Percentiles rank a stretch among this genome's conserved stretches.
These are phyloP conservation scores for Archips xylosteana DNA, from an alignment of 2,888 invertebrate species.

Conservation along the genomic window DNA sequence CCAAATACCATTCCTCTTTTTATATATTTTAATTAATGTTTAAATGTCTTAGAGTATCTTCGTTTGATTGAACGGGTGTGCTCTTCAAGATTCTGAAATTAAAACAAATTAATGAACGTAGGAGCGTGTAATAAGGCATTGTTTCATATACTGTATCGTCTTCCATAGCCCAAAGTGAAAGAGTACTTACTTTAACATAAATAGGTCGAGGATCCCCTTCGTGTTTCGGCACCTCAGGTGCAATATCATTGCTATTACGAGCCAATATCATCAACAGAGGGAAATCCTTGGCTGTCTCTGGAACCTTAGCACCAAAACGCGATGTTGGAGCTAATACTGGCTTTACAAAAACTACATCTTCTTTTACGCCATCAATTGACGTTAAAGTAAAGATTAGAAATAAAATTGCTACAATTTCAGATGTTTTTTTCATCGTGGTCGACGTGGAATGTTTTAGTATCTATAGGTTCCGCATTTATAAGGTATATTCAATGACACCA, in stretches of 20 bases:
- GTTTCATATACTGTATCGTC: not conserved
- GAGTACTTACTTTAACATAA: constrained; percentile 70
- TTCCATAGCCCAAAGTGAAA: not conserved
- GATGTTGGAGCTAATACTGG: constrained; percentile 67
- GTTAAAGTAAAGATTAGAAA: constrained; percentile 26
- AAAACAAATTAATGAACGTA: constrained; percentile 1
- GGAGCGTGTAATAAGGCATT: not conserved
- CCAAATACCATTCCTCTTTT: not conserved
- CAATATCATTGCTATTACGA: constrained; percentile 49
- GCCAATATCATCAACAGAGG: constrained; percentile 66
- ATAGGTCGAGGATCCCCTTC: constrained; percentile 56
- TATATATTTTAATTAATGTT: not conserved
- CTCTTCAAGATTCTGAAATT: constrained; percentile 62
- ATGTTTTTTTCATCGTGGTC: constrained; percentile 61
- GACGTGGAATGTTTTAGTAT: constrained; percentile 59
- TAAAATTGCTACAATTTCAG: constrained; percentile 35
- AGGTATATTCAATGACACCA: constrained; percentile 65
- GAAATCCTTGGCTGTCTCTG: constrained; percentile 74
- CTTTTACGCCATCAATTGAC: constrained; percentile 44
- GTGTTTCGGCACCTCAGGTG: constrained; percentile 42
- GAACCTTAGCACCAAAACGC: constrained; percentile 53
- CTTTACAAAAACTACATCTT: constrained; percentile 57
- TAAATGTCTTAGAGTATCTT: constrained; percentile 33
- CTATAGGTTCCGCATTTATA: constrained; percentile 71
- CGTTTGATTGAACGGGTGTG: constrained; percentile 44